Evolutionary conservation across 1,140 invertebrate species (phyloP).

Genomic region (Sycobia sp.): DNA sequence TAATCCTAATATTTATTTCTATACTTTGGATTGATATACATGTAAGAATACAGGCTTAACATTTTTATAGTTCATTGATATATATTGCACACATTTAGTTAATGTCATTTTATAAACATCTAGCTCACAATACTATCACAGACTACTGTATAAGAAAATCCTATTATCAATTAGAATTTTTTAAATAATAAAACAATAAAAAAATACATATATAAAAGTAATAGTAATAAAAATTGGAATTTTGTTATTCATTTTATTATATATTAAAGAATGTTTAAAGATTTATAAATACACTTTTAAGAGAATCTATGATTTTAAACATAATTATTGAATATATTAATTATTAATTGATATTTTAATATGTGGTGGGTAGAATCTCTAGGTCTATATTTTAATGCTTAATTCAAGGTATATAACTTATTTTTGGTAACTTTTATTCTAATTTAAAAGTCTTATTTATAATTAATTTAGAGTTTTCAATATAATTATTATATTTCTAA

Average conservation of each 20-base stretch:
- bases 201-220: not conserved
- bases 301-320: not conserved
- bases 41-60: too few species aligned
- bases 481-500: too few species aligned
- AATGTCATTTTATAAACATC: not conserved
- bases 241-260: not conserved
- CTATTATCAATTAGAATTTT: not conserved
- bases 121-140: slow-evolving; percentile 11
- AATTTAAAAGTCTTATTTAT: too few species aligned
- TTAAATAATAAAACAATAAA: not conserved
- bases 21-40: too few species aligned
- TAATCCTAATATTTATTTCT: too few species aligned
- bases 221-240: not conserved
- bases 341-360: too few species aligned
- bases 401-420: too few species aligned
- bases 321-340: too few species aligned
- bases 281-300: not conserved
- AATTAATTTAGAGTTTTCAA: too few species aligned
- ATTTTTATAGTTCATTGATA: not conserved
- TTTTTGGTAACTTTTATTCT: too few species aligned
- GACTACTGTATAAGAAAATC: slow-evolving; percentile 12
- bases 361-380: too few species aligned
- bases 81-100: not conserved
- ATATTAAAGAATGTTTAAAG: not conserved
- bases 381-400: too few species aligned